Percentiles rank a stretch among this genome's conserved stretches.
These are phyloP conservation scores for Chloropsis hardwickii DNA, from an alignment of 2,113 vertebrate species.

Conservation along the genomic window DNA sequence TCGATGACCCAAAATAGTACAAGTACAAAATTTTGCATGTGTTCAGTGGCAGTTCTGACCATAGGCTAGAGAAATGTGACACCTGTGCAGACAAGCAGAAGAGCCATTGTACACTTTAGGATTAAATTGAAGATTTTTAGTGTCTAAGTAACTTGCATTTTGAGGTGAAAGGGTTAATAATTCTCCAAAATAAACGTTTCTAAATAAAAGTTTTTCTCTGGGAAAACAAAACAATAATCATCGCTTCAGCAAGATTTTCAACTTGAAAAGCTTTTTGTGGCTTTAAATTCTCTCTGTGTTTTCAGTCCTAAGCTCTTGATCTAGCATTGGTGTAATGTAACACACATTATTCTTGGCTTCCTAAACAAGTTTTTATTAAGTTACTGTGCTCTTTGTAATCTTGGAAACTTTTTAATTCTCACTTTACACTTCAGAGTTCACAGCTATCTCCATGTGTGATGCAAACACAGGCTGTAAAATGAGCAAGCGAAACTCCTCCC, in stretches of 20 bases:
- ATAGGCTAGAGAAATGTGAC: background rate
- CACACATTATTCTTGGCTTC: background rate
- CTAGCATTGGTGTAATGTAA: background rate
- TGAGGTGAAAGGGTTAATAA: background rate
- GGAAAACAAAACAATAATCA: background rate
- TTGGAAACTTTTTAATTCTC: background rate
- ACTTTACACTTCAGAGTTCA: background rate
- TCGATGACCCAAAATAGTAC: background rate
- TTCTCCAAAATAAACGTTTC: background rate
- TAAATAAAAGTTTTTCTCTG: background rate
- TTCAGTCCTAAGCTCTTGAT: background rate
- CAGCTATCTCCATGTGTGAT: background rate
- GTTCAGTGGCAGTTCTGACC: background rate
- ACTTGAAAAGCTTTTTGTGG: background rate
- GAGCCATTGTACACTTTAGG: background rate
- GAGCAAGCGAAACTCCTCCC: background rate
- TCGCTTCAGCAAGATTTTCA: background rate
- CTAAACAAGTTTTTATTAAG: background rate
- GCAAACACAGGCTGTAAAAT: background rate
- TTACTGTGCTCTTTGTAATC: background rate
- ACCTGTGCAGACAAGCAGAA: background rate
- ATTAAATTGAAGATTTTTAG: background rate
- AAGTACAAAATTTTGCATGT: background rate
- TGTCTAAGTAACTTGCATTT: background rate
- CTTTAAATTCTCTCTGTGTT: background rate